phyloP scores from a whole-genome alignment of 1,140 invertebrate species.

The Drosophila ogumai region DNA sequence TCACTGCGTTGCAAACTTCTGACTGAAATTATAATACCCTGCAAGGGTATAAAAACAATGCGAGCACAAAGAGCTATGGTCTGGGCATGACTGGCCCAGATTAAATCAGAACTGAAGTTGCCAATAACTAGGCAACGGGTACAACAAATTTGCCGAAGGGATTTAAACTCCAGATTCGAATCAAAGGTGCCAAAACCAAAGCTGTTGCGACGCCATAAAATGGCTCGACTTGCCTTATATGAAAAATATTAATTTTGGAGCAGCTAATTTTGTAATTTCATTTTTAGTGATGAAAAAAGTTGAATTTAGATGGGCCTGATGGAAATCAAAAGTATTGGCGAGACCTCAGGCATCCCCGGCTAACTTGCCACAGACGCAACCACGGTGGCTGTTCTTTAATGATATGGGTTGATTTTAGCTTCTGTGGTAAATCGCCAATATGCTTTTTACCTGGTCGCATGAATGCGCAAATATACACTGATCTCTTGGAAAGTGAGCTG shows the following conservation, averaged over 20 bases:
- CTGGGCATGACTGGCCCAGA: too few relatives aligned
- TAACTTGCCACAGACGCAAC: background rate
- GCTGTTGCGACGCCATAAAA: background rate
- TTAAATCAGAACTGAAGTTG: background rate
- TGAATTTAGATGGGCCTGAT: too few relatives aligned
- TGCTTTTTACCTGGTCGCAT: background rate
- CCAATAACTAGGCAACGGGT: background rate
- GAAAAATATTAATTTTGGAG: background rate
- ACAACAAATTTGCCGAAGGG: background rate
- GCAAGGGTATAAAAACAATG: too few relatives aligned
- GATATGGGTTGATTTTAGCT: background rate
- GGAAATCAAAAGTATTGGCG: too few relatives aligned
- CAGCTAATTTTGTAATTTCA: background rate
- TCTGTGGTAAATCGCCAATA: background rate
- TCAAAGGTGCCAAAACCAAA: background rate
- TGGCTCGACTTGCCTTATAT: background rate
- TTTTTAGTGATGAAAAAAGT: background rate
- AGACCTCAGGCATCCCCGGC: background rate
- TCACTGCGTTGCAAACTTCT: too few relatives aligned
- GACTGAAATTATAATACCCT: too few relatives aligned
- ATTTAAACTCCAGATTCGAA: background rate
- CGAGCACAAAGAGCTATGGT: too few relatives aligned
- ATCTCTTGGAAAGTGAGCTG: conserved; percentile 5
- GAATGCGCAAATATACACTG: background rate
- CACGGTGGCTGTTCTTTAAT: background rate